Conservation (phyloP, 2,888 invertebrate species). For the Drosophila nr. medialis region DNA sequence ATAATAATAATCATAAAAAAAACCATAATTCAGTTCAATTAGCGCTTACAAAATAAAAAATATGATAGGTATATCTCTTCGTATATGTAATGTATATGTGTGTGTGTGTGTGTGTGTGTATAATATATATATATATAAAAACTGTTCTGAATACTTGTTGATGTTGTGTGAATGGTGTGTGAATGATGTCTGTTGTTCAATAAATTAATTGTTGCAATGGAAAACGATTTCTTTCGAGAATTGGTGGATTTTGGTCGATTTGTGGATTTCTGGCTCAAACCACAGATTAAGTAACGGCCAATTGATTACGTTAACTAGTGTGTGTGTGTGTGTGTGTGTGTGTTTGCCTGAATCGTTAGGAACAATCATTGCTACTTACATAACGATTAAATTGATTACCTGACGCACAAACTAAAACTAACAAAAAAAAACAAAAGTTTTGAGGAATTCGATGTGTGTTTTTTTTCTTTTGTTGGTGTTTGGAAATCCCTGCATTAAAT, state of each 20-base stretch:
- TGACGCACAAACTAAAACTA: conserved; percentile 38
- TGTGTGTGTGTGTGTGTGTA: conserved; percentile 6
- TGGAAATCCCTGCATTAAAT: conserved; percentile 23
- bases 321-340: conserved; percentile 42
- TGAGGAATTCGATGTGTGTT: not conserved
- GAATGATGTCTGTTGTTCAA: conserved; percentile 42
- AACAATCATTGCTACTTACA: conserved; percentile 74
- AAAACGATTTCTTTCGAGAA: conserved; percentile 49
- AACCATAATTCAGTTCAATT: conserved; percentile 72
- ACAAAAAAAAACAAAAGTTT: conserved; percentile 7
- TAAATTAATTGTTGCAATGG: conserved; percentile 62
- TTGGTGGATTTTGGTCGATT: conserved; percentile 43
- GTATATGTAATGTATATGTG: conserved; percentile 7
- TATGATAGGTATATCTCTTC: conserved; percentile 20
- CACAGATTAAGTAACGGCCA: conserved; percentile 73
- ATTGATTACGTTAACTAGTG: conserved; percentile 73
- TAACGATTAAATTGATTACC: conserved; percentile 49
- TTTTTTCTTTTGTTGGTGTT: not conserved
- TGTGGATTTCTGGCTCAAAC: conserved; percentile 40
- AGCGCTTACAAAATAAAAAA: conserved; percentile 64
- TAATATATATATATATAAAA: conserved; percentile 29
- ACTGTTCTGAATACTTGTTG: conserved; percentile 64
- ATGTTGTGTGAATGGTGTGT: conserved; percentile 6
- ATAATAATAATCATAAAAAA: conserved; percentile 33
- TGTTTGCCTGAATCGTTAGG: conserved; percentile 72